These are phyloP conservation scores for Mellivora capensis DNA, from an alignment of 2,113 vertebrate genomes.

Conservation along the genomic window DNA sequence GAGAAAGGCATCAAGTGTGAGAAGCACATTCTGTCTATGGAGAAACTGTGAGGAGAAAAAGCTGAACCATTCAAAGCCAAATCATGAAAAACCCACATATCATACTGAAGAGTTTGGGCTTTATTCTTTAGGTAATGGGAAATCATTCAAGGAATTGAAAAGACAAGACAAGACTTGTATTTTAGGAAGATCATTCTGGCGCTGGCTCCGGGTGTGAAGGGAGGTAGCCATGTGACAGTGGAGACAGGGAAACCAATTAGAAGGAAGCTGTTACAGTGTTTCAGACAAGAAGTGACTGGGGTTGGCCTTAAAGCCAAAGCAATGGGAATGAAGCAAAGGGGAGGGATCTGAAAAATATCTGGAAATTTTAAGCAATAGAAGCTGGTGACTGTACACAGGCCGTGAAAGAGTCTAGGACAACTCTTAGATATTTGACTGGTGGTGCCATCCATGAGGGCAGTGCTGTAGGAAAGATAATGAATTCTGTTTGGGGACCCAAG, in stretches of 20 bases:
- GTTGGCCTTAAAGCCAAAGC: background rate
- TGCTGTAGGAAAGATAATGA: background rate
- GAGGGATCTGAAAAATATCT: background rate
- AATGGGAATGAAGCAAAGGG: background rate
- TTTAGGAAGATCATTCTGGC: background rate
- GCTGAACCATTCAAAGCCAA: background rate
- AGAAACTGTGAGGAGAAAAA: background rate
- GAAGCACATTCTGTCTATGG: fast-evolving
- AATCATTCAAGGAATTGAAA: constrained; percentile 6
- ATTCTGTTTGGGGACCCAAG: background rate
- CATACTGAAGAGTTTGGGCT: background rate
- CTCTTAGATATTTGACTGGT: background rate
- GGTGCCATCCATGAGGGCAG: background rate
- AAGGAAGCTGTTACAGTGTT: background rate
- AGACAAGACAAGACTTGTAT: constrained; percentile 7
- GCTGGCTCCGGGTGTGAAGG: background rate
- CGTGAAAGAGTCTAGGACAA: background rate
- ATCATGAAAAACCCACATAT: too few relatives aligned
- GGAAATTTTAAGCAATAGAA: background rate
- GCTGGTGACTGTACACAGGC: background rate
- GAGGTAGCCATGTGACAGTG: background rate
- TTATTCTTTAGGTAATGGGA: background rate
- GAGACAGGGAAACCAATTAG: background rate
- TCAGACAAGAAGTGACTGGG: background rate
- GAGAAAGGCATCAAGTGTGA: background rate